phyloP scores from a whole-genome alignment of 2,888 invertebrate genomes.

The Yponomeuta evonymella region DNA sequence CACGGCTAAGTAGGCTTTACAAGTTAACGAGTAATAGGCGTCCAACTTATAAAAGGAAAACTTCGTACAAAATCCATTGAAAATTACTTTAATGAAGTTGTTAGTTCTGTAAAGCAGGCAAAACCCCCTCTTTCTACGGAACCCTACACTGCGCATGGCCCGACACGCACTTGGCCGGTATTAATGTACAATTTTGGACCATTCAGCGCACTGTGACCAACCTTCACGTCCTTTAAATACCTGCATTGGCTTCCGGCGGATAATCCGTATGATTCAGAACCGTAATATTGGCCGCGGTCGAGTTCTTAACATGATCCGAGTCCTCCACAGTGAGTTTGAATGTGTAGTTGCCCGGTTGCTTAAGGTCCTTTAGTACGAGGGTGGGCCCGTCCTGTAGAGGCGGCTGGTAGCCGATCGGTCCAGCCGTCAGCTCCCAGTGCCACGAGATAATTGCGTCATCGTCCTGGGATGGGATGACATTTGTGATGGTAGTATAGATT shows the following conservation, averaged over 20 bases:
- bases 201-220: not conserved
- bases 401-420: conserved; percentile 91
- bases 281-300: conserved; percentile 90
- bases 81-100: too few species aligned
- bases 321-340: conserved; percentile 95
- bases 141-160: too few species aligned
- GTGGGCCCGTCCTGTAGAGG: conserved; percentile 87
- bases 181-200: too few species aligned
- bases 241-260: conserved; percentile 96
- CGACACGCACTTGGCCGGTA: too few species aligned
- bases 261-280: conserved; percentile 95
- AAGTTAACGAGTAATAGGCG: too few species aligned
- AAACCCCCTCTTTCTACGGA: too few species aligned
- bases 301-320: conserved; percentile 90
- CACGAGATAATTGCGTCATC: conserved; percentile 91
- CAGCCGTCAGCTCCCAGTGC: conserved; percentile 94
- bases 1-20: too few species aligned
- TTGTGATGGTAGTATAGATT: too few species aligned
- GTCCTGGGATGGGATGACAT: conserved; percentile 53
- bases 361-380: conserved; percentile 88
- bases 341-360: conserved; percentile 91
- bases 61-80: too few species aligned
- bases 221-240: conserved; percentile 38
- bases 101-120: too few species aligned
- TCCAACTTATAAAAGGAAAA: too few species aligned